Base-by-base conservation (phyloP, 2,113 vertebrate genomes). In the Solea senegalensis region DNA sequence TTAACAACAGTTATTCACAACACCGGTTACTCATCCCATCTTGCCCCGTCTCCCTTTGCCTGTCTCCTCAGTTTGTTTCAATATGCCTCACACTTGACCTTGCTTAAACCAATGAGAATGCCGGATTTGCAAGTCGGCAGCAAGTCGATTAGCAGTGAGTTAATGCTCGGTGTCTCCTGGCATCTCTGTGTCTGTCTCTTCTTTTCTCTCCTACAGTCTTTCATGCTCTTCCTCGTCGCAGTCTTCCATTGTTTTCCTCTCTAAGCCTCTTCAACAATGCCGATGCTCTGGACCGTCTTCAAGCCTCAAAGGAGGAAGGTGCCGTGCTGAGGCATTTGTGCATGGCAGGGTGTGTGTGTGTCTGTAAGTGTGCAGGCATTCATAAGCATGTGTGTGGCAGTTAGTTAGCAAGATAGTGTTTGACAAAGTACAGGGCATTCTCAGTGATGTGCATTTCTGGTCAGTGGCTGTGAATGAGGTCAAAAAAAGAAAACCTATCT, bases 91-190 rank as follows among this genome's bases (percentile, higher is more conserved):
- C 61, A 65, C 68, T 66, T 69, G 80, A 82, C 77, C 71, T 82
- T 81, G 86, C 65, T 27, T 26, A 73, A 48, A 70, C 80, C 65
- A 75, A 85, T 78, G 78, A 89, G 78, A 82, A 76, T 16, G 45
- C 50, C 66, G 76, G 73, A 80, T 83, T 89, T 86, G 78, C 72
- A 83, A 83, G 77, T 91, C 26, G 78, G 81, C 82, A 87, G 81
- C 45, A 55, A 78, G 77, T 88, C 28, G 66, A 89, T 90, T 82
- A 87, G 65, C 57, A 86, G 83, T 69, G 68, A 52, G 10, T 55
- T 70, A 81, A 69, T 50, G 62, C 78, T 79, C 56, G 43, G 65
- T 60, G 63, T 82, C 74, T 82, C 76, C 73, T 81, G 81, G 83
- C 78, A 75, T 87, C 69, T 74, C 56, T 66, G 9, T 66, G 73